phyloP scores from a whole-genome alignment of 2,113 vertebrate genomes.

The Dolichallabes microphthalmus region DNA sequence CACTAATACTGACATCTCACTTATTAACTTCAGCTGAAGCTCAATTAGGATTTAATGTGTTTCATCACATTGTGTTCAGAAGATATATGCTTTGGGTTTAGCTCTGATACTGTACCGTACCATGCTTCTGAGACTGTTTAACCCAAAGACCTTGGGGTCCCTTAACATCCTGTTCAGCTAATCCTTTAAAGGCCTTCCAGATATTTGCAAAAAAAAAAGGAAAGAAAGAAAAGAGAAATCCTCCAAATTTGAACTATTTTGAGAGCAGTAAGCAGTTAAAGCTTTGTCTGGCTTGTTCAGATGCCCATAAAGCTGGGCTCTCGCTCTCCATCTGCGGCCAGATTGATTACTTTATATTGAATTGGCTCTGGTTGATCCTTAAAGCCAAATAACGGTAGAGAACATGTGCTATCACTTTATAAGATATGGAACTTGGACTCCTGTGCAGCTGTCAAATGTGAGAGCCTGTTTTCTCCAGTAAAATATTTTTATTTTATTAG shows the following conservation, averaged over 20 bases:
- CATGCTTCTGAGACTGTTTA: background rate
- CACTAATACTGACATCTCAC: background rate
- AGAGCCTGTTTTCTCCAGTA: background rate
- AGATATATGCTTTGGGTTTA: constrained; percentile 17
- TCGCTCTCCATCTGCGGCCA: background rate
- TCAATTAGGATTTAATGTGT: background rate
- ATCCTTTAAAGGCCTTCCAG: background rate
- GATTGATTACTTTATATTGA: constrained; percentile 35
- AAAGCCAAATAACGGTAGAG: constrained; percentile 6
- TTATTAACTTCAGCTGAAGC: background rate
- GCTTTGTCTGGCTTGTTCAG: constrained; percentile 26
- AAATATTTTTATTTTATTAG: background rate
- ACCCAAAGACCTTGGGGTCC: background rate
- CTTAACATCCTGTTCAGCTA: background rate
- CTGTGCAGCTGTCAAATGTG: background rate
- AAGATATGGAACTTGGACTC: background rate
- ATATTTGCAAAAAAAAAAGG: constrained; percentile 8
- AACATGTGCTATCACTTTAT: constrained; percentile 11
- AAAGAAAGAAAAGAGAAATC: background rate
- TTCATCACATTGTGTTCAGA: background rate
- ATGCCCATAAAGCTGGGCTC: background rate
- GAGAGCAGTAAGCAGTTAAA: constrained; percentile 7
- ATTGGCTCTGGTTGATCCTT: constrained; percentile 18
- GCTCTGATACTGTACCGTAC: background rate
- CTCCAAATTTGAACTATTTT: constrained; percentile 8